phyloP scores from a whole-genome alignment of 2,113 vertebrate genomes.

The Microtus montanus region DNA sequence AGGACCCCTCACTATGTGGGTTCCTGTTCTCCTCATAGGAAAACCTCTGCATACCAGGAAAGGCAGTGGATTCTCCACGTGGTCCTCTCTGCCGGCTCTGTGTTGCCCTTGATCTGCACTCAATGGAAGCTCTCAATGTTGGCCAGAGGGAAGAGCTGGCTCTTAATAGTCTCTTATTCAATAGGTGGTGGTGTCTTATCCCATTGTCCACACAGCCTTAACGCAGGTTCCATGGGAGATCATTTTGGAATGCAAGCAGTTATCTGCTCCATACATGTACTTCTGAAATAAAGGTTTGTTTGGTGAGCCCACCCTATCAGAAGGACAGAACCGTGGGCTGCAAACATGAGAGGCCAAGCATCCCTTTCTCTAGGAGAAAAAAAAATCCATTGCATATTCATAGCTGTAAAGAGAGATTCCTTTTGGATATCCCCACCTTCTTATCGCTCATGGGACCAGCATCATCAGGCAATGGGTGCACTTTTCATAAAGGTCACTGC shows the following conservation, averaged over 20 bases:
- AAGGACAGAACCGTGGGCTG: background rate
- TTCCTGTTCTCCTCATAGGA: background rate
- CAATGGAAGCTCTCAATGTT: background rate
- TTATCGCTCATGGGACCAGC: background rate
- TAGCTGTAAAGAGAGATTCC: background rate
- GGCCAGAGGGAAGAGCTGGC: background rate
- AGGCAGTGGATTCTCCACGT: background rate
- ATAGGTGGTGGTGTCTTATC: background rate
- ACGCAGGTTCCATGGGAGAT: background rate
- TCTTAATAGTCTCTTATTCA: background rate
- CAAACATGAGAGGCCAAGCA: background rate
- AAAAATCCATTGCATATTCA: background rate
- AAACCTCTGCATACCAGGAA: fast-evolving
- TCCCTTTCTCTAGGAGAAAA: background rate
- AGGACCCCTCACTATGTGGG: background rate
- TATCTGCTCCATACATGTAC: slow-evolving; percentile 38
- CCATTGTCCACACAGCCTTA: background rate
- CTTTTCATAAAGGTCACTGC: background rate
- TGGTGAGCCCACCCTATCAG: background rate
- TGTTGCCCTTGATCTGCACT: background rate
- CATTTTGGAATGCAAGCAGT: slow-evolving; percentile 18
- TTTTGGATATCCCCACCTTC: background rate
- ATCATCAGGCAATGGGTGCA: background rate
- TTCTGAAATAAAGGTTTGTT: slow-evolving; percentile 39
- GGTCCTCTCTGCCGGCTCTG: background rate